Evolutionary conservation across 53 echinoderm and acorn worm species (phyloP).

Genomic region (Echinometra lucunter): DNA sequence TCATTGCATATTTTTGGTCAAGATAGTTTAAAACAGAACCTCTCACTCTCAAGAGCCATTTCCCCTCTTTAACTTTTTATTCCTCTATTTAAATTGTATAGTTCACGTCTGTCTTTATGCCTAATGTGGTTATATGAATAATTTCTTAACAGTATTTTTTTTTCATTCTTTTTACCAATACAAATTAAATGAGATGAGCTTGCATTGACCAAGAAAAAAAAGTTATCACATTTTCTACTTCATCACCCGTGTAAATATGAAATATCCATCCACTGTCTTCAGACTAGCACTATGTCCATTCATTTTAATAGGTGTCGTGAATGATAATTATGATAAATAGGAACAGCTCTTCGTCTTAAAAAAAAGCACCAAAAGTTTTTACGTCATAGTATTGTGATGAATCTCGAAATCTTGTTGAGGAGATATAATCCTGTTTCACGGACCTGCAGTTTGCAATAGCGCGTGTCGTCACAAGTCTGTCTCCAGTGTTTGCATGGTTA

Average conservation of each 20-base stretch:
- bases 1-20: too few relatives aligned
- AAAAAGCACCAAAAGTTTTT: not conserved
- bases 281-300: not conserved
- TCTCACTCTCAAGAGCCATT: too few relatives aligned
- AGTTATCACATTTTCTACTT: not conserved
- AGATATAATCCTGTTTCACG: constrained; percentile 36
- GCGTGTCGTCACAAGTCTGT: not conserved
- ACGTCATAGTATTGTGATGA: not conserved
- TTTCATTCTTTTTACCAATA: not conserved
- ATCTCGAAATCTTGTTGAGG: not conserved
- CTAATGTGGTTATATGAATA: not conserved
- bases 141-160: not conserved
- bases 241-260: not conserved
- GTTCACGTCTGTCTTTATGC: too few relatives aligned
- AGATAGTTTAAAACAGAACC: too few relatives aligned
- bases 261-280: not conserved
- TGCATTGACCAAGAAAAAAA: not conserved
- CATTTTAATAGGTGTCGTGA: not conserved
- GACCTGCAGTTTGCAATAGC: not conserved
- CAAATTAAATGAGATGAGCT: not conserved
- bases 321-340: not conserved
- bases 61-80: too few relatives aligned
- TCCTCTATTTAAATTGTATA: too few relatives aligned
- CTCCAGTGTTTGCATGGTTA: not conserved
- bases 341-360: not conserved